These are phyloP conservation scores for Drosophila santomea DNA, from an alignment of 1,140 invertebrate species.

Conservation along the genomic window DNA sequence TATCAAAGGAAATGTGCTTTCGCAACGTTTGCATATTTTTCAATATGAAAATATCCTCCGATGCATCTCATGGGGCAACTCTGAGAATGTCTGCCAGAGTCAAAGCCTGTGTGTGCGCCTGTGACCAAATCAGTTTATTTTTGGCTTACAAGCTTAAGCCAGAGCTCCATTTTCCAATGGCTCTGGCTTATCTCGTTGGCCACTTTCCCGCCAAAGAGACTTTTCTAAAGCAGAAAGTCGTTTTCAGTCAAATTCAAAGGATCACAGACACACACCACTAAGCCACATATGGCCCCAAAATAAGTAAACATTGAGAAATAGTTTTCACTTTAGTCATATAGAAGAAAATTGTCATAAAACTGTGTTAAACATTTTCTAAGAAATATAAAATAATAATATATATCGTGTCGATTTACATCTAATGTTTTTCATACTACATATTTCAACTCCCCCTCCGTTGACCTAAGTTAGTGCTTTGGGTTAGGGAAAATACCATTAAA, in stretches of 20 bases:
- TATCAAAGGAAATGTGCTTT: slow-evolving; percentile 3
- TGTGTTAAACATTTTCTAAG: too few species aligned
- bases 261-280: neutral
- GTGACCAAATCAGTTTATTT: slow-evolving; percentile 45
- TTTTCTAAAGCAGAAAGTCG: slow-evolving; percentile 27
- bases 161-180: neutral
- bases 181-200: slow-evolving; percentile 12
- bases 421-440: too few species aligned
- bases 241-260: slow-evolving; percentile 31
- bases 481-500: neutral
- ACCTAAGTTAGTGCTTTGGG: neutral
- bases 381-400: too few species aligned
- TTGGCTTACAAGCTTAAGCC: slow-evolving; percentile 35
- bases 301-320: neutral
- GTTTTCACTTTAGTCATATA: too few species aligned
- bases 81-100: slow-evolving; percentile 1
- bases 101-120: slow-evolving; percentile 1
- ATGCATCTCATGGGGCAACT: slow-evolving; percentile 46
- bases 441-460: too few species aligned
- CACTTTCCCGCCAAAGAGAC: slow-evolving; percentile 6
- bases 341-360: too few species aligned
- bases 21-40: slow-evolving; percentile 71
- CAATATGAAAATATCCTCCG: slow-evolving; percentile 63
- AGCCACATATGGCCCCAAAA: neutral
- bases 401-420: too few species aligned